Evolutionary conservation across 2,797 vertebrate species (phyloP).

Genomic region (Yasuhikotakia modesta): DNA sequence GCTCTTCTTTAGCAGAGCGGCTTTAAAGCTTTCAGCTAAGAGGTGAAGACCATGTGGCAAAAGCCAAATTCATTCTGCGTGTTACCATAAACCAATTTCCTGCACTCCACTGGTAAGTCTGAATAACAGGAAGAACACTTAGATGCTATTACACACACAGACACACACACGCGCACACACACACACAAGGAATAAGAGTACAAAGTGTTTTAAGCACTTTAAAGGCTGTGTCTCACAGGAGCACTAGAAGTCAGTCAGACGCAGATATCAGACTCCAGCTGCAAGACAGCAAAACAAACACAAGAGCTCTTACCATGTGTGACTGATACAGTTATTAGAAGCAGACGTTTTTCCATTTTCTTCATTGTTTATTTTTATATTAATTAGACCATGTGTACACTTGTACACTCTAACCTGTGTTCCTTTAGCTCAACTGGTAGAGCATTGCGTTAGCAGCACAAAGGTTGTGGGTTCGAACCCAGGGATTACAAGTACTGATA

Average conservation of each 20-base stretch:
- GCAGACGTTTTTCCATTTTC: not conserved
- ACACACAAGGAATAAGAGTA: not conserved
- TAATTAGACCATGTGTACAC: too few species aligned
- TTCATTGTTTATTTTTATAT: not conserved
- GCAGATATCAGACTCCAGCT: not conserved
- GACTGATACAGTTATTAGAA: not conserved
- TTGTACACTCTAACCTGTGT: too few species aligned
- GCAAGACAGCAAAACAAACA: not conserved
- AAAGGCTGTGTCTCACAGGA: not conserved
- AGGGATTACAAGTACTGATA: too few species aligned
- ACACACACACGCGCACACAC: not conserved
- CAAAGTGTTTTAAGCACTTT: not conserved
- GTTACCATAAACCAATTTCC: slow-evolving; percentile 40
- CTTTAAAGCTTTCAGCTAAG: not conserved
- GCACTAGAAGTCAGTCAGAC: not conserved
- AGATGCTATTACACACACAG: slow-evolving; percentile 31
- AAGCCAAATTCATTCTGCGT: slow-evolving; percentile 2
- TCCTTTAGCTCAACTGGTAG: too few species aligned
- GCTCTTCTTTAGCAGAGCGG: slow-evolving; percentile 10
- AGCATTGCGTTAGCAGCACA: too few species aligned
- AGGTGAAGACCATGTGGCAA: slow-evolving; percentile 1
- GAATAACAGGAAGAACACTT: slow-evolving; percentile 54
- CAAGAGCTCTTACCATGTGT: not conserved
- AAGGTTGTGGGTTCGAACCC: too few species aligned
- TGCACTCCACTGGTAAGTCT: slow-evolving; percentile 20